Evolutionary conservation across 2,888 invertebrate genomes (phyloP), one percentile per base, ranked within the genome.

Genomic region (Synanthedon myopaeformis): DNA sequence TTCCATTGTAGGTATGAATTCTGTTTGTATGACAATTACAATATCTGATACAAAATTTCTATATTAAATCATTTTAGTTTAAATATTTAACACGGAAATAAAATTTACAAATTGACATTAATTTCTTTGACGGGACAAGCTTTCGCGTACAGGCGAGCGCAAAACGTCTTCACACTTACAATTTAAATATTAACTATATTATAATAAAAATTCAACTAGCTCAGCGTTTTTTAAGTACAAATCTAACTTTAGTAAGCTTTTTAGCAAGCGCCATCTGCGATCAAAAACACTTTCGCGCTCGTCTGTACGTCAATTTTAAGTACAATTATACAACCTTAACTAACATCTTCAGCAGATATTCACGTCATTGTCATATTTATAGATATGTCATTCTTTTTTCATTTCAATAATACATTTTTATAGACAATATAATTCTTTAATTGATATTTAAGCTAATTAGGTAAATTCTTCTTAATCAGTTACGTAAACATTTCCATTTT

Each of bases 341-440:
- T 45, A 61, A 55, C 61, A 56, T 56, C 53, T 64, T 63, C 54
- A 65, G 61, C 59, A 55, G 59, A 57, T 64, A 63, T 63, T 60
- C 62, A 70, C 48, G 51, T 12, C 52, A 19, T 51, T 49, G 41
- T 59, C 57, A 54, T 54, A 19, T 58, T 59, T 62, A 70, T 69
- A 67, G 81, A 82, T 81, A 81, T 82, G 82, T 80, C 70, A 72
- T 70, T 73, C 70, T 65, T 57, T 59, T 58, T 53, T 35, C 35
- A 35, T 35, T 35, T 35, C 35, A 35, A 35, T 35, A 54, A 55
- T 60, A 57, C 58, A 58, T 55, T 52, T 42, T n/a, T n/a, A 42
- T 42, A 13, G 14, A 45, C 45, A 54, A 23, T 23, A 54, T 58
- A 61, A 59, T 55, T 58, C 58, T 59, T 58, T 61, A 53, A 60